Evolutionary conservation across 2,113 vertebrate species (phyloP).

Genomic region (Oceanites oceanicus): DNA sequence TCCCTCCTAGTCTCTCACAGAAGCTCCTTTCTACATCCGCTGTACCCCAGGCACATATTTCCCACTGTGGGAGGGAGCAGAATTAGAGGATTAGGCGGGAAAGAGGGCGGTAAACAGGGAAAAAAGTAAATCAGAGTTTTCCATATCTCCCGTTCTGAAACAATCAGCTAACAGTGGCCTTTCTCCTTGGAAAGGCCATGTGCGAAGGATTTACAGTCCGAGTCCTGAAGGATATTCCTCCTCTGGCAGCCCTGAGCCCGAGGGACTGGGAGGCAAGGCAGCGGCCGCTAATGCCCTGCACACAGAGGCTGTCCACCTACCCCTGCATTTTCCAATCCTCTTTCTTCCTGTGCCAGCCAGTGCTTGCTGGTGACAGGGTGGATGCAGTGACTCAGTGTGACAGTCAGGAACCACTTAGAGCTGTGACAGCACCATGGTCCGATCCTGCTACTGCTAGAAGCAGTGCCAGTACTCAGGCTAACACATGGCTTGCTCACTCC

Average conservation of each 20-base stretch:
- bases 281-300: accelerated
- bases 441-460: not conserved
- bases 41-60: not conserved
- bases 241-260: not conserved
- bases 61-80: not conserved
- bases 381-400: not conserved
- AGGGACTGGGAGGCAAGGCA: not conserved
- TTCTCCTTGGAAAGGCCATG: not conserved
- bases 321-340: not conserved
- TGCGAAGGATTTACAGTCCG: not conserved
- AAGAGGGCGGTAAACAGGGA: not conserved
- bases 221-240: not conserved
- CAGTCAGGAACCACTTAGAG: not conserved
- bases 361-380: not conserved
- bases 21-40: not conserved
- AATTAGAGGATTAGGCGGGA: not conserved
- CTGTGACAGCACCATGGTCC: not conserved
- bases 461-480: not conserved
- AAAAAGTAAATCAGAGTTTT: not conserved
- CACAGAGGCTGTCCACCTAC: not conserved
- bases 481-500: accelerated
- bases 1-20: not conserved
- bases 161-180: not conserved
- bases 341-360: not conserved
- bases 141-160: not conserved